Percentiles rank a stretch among this genome's conserved stretches.
Evolutionary conservation across 2,113 vertebrate genomes (phyloP).

Genomic region (Hypocryptadius cinnamomeus): DNA sequence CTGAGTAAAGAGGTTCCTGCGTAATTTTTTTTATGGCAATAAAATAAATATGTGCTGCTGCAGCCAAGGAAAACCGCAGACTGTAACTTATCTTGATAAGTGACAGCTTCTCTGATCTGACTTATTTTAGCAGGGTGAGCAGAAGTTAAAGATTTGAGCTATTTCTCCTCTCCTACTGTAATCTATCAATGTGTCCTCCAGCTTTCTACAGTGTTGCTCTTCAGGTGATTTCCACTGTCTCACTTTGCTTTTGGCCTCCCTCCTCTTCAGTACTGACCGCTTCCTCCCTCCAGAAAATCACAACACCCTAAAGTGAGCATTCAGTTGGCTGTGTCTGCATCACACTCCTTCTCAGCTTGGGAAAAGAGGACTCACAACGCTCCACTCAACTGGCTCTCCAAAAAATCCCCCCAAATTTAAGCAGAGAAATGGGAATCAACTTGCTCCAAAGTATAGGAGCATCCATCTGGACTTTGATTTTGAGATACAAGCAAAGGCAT

Average conservation of each 20-base stretch:
- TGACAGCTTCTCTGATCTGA: background rate
- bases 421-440: background rate
- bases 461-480: background rate
- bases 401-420: background rate
- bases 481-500: background rate
- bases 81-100: background rate
- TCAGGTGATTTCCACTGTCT: background rate
- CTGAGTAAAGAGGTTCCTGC: background rate
- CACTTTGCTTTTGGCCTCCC: background rate
- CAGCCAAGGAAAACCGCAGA: background rate
- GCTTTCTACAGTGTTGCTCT: rapidly evolving
- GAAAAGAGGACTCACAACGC: rapidly evolving
- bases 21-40: background rate
- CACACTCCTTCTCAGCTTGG: background rate
- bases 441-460: background rate
- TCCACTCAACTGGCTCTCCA: background rate
- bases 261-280: rapidly evolving
- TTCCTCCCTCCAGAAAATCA: background rate
- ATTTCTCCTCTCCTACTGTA: background rate
- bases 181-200: background rate
- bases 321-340: background rate
- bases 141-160: background rate
- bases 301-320: background rate
- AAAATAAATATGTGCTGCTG: background rate
- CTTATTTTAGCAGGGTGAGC: background rate